These are phyloP conservation scores for Hemicentrotus pulcherrimus DNA, from an alignment of 35 echinoderm and acorn worm genomes.

Conservation along the genomic window DNA sequence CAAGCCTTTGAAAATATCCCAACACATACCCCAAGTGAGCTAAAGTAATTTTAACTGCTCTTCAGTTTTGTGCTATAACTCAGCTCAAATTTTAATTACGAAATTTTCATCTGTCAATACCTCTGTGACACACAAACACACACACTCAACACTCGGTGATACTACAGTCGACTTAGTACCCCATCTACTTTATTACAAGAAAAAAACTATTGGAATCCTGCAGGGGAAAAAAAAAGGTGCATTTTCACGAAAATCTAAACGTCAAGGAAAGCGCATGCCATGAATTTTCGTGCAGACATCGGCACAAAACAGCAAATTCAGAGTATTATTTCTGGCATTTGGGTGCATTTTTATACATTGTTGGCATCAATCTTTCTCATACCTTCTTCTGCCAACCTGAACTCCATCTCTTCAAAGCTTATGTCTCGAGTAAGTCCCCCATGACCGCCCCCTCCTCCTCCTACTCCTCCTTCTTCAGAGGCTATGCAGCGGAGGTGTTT, in stretches of 20 bases:
- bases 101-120: background rate
- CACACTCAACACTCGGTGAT: too few relatives aligned
- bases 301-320: background rate
- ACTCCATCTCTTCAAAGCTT: constrained; percentile 97
- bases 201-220: background rate
- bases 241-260: background rate
- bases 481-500: constrained; percentile 14
- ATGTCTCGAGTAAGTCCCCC: constrained; percentile 59
- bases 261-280: background rate
- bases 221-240: background rate
- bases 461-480: background rate
- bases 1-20: too few relatives aligned
- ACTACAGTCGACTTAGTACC: background rate
- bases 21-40: too few relatives aligned
- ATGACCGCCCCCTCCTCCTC: background rate
- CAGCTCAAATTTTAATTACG: too few relatives aligned
- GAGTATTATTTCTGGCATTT: background rate
- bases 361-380: constrained; percentile 16
- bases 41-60: too few relatives aligned
- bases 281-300: background rate
- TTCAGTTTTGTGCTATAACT: too few relatives aligned
- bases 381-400: constrained; percentile 81
- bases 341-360: background rate
- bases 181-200: background rate
- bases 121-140: background rate